Percentiles rank a stretch among this genome's conserved stretches.
Evolutionary conservation across 2,113 vertebrate genomes (phyloP).

Genomic region (Shinisaurus crocodilurus): DNA sequence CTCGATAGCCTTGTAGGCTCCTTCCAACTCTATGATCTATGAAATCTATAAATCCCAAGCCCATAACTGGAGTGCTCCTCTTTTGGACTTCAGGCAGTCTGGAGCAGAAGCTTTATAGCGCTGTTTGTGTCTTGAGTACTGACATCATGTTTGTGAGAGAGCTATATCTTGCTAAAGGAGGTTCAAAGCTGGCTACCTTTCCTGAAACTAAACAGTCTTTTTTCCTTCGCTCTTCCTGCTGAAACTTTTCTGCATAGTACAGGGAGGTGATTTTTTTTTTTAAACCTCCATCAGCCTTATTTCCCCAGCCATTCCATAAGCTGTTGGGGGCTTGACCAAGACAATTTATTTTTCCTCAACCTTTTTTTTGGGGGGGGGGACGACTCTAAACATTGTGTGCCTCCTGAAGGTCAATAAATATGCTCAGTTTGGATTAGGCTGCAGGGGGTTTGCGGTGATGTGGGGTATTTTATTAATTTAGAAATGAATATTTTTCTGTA

Average conservation of each 20-base stretch:
- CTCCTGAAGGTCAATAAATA: not conserved
- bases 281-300: not conserved
- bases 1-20: too few species aligned
- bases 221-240: not conserved
- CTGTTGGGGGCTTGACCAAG: too few species aligned
- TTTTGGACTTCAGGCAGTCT: not conserved
- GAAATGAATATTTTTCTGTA: not conserved
- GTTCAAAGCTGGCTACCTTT: not conserved
- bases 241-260: not conserved
- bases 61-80: not conserved
- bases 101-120: not conserved
- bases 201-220: not conserved
- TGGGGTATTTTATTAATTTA: too few species aligned
- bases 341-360: not conserved
- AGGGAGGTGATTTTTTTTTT: not conserved
- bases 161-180: not conserved
- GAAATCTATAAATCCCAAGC: not conserved
- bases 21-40: too few species aligned
- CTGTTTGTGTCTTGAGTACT: not conserved
- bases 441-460: too few species aligned
- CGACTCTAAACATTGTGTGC: fast-evolving
- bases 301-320: not conserved
- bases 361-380: not conserved
- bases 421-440: not conserved
- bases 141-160: not conserved